These are phyloP conservation scores for Herminia tarsipennalis DNA, from an alignment of 2,888 invertebrate genomes.

Conservation along the genomic window DNA sequence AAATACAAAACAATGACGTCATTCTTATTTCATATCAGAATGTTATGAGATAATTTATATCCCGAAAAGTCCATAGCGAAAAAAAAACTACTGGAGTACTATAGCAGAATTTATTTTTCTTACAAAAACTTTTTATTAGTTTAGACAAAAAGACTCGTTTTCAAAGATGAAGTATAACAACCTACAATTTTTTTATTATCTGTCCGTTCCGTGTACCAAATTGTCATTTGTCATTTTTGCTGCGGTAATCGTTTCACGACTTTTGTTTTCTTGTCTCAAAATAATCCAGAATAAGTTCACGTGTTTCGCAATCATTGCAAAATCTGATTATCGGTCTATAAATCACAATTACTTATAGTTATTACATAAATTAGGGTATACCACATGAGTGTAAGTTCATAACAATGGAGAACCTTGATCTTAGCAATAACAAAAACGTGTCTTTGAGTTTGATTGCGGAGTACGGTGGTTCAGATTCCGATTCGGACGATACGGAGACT, in stretches of 20 bases:
- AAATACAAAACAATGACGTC: too few species aligned
- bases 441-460: constrained; percentile 78
- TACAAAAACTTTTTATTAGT: too few species aligned
- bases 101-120: too few species aligned
- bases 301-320: constrained; percentile 27
- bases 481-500: constrained; percentile 72
- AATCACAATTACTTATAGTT: constrained; percentile 17
- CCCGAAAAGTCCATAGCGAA: too few species aligned
- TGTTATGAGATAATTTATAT: too few species aligned
- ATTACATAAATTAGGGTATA: constrained; percentile 39
- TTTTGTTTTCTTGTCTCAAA: constrained; percentile 47
- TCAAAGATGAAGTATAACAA: not conserved
- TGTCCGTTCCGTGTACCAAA: constrained; percentile 31
- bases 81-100: too few species aligned
- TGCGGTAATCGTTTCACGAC: constrained; percentile 40
- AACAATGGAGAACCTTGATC: constrained; percentile 80
- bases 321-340: constrained; percentile 14
- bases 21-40: too few species aligned
- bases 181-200: constrained; percentile 8
- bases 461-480: constrained; percentile 78
- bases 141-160: constrained; percentile 17
- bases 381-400: constrained; percentile 39
- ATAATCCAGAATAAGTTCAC: constrained; percentile 35
- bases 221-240: constrained; percentile 48
- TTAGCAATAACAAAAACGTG: constrained; percentile 78